Base-by-base conservation (phyloP, 23 tunicate genomes). In the Styela plicata region DNA sequence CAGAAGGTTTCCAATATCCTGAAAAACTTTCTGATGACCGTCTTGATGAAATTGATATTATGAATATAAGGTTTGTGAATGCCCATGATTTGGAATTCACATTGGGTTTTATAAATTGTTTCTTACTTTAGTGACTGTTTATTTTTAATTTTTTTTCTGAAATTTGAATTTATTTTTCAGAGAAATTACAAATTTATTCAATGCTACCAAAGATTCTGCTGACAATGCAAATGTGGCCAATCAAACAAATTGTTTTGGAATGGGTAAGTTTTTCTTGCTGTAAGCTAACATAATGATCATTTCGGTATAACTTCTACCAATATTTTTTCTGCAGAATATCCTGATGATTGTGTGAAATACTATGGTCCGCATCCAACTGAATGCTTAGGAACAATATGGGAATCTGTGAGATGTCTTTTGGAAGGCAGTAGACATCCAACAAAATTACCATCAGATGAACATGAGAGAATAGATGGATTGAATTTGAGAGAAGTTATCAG, bases 191-290 rank as follows among this genome's bases (percentile, higher is more conserved):
- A 44, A 44, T 44, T 44, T 5, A 7, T 70, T 34, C 75, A 52
- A 82, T 7, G 30, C 67, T 20, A 69, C 35, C 3, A 3, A 7
- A 30, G 65, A 1, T 22, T 69, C 35, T 3, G 77, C 77, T 71
- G 77, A 71, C 34, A 30, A 71, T 71, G 36, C 36, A 5, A 29
- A 70, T 70, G 3, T 64, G 7, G 27, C 66, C 1, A 52, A 70
- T 70, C 85, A 82, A 67, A 25, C 30, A 0, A 69, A 34, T 0
- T 82, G 85, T 52, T 52, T 76, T 76, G 80, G 80, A 5, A 18
- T 76, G 30, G 80, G 80, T 76, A 36, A 52, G 64, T n/a, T n/a
- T n/a, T n/a, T n/a, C n/a, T n/a, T n/a, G n/a, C n/a, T n/a, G n/a
- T n/a, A n/a, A n/a, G n/a, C n/a, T n/a, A n/a, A n/a, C n/a, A n/a